Evolutionary conservation across 2,888 invertebrate species (phyloP).

Genomic region (Melanargia galathea): DNA sequence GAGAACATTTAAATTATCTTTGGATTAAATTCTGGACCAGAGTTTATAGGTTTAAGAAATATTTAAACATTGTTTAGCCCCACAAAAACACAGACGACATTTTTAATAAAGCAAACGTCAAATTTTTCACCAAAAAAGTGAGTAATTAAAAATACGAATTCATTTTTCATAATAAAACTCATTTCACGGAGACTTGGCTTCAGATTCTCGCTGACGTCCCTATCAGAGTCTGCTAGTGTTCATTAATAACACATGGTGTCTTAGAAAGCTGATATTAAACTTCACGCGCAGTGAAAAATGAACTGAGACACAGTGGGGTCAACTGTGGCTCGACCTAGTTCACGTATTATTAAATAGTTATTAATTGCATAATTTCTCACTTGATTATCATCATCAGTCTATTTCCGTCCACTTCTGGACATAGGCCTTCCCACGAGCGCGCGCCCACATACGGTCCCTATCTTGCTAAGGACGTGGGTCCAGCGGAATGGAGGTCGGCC

Average conservation of each 20-base stretch:
- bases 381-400: no score
- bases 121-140: background rate
- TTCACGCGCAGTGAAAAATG: slow-evolving; percentile 33
- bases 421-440: no score
- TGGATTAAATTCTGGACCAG: background rate
- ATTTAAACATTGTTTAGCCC: background rate
- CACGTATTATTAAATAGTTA: background rate
- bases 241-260: slow-evolving; percentile 37
- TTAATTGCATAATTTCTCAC: no score
- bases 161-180: slow-evolving; percentile 22
- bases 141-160: slow-evolving; percentile 12
- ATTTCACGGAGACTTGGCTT: slow-evolving; percentile 18
- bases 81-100: background rate
- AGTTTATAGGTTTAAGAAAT: background rate
- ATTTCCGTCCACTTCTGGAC: no score
- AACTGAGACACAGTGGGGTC: slow-evolving; percentile 17
- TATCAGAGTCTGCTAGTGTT: slow-evolving; percentile 16
- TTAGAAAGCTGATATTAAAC: slow-evolving; percentile 34
- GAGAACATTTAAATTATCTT: background rate
- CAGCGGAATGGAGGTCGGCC: no score
- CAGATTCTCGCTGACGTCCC: slow-evolving; percentile 20
- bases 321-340: slow-evolving; percentile 18
- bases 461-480: no score
- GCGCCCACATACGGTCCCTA: no score
- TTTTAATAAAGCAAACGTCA: slow-evolving; percentile 1